Percentiles rank a stretch among this genome's conserved stretches.
These are phyloP conservation scores for Bujurquina vittata DNA, from an alignment of 2,113 vertebrate species.

Conservation along the genomic window DNA sequence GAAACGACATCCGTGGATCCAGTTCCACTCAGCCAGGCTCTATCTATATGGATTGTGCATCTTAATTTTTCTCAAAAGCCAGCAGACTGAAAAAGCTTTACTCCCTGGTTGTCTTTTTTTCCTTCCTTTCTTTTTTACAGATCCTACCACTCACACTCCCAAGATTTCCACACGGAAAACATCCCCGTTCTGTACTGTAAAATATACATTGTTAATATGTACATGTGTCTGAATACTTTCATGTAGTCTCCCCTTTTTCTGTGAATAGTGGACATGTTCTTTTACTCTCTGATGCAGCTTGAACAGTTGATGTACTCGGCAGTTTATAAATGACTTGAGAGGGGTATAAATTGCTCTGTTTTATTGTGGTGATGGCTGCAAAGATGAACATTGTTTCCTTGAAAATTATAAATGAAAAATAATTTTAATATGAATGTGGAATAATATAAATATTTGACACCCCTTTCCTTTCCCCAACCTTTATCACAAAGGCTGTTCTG, in stretches of 20 bases:
- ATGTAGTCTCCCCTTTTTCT: conserved; percentile 59
- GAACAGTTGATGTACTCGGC: conserved; percentile 70
- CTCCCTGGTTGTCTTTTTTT: conserved; percentile 49
- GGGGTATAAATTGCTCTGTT: conserved; percentile 58
- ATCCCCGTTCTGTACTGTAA: conserved; percentile 64
- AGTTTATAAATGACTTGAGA: conserved; percentile 57
- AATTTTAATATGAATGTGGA: conserved; percentile 61
- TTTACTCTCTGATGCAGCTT: conserved; percentile 72
- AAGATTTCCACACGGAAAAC: conserved; percentile 55
- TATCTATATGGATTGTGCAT: conserved; percentile 39
- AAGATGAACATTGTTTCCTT: conserved; percentile 51
- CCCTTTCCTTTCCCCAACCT: not conserved
- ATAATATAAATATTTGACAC: conserved; percentile 43
- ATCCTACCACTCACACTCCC: conserved; percentile 40
- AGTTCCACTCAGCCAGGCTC: conserved; percentile 26
- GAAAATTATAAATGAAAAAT: conserved; percentile 45
- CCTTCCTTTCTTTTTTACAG: conserved; percentile 38
- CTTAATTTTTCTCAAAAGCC: conserved; percentile 51
- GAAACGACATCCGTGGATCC: conserved; percentile 7
- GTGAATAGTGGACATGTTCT: conserved; percentile 65
- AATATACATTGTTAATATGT: conserved; percentile 77
- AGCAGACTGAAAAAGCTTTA: conserved; percentile 61
- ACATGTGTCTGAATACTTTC: conserved; percentile 76
- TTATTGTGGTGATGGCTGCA: conserved; percentile 81
- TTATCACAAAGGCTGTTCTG: conserved; percentile 7